Percentiles rank a stretch among this genome's conserved stretches.
phyloP scores from a whole-genome alignment of 2,797 vertebrate species.

The Peromyscus attwateri region DNA sequence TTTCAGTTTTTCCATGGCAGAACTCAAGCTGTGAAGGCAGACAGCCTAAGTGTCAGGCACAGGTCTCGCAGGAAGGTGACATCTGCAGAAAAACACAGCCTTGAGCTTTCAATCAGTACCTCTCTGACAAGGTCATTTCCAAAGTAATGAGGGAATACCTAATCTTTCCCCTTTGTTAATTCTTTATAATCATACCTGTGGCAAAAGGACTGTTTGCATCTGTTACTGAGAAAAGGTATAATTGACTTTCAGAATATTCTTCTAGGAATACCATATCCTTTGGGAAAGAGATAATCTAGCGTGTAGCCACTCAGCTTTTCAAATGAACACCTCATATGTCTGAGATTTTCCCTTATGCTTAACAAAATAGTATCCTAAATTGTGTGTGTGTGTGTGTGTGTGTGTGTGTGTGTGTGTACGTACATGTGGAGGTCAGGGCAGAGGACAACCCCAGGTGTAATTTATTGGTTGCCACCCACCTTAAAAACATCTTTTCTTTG shows the following conservation, averaged over 20 bases:
- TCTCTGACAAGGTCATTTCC: background rate
- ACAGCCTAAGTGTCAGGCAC: background rate
- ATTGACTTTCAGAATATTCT: slow-evolving; percentile 13
- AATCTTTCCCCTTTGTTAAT: background rate
- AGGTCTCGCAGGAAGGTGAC: background rate
- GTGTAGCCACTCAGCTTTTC: slow-evolving; percentile 41
- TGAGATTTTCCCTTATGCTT: background rate
- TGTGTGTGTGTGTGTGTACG: background rate
- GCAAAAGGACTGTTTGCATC: background rate
- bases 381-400: background rate
- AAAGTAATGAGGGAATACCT: slow-evolving; percentile 1
- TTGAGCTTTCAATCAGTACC: background rate
- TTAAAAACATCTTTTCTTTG: background rate
- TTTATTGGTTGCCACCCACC: background rate
- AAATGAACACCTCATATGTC: slow-evolving; percentile 27
- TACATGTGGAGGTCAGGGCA: background rate
- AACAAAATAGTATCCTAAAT: background rate
- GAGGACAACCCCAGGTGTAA: background rate
- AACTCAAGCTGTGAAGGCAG: background rate
- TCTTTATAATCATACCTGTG: background rate
- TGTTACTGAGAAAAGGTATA: background rate
- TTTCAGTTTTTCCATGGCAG: background rate
- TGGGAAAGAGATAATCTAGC: slow-evolving; percentile 2
- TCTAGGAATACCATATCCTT: background rate
- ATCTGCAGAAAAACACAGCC: background rate